These are phyloP conservation scores for Bombyx huttoni DNA, from an alignment of 2,888 invertebrate genomes.

Conservation along the genomic window DNA sequence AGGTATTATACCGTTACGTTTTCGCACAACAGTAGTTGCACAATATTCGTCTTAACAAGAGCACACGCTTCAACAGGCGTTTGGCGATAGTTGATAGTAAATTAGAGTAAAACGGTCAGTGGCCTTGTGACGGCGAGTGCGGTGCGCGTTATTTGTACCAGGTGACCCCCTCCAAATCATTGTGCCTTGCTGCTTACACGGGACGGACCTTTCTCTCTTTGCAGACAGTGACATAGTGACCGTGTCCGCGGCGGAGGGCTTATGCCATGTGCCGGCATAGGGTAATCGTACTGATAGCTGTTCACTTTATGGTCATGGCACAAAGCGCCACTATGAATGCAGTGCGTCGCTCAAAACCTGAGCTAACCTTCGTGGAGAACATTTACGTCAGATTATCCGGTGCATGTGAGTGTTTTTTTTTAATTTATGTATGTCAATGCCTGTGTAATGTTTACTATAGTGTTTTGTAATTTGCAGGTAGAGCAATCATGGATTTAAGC, in stretches of 20 bases:
- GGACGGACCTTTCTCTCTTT: conserved; percentile 55
- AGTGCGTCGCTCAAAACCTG: conserved; percentile 14
- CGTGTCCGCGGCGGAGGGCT: conserved; percentile 50
- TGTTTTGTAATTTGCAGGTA: conserved; percentile 34
- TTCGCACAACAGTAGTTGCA: not conserved
- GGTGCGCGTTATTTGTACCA: conserved; percentile 36
- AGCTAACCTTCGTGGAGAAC: conserved; percentile 52
- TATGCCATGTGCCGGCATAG: conserved; percentile 47
- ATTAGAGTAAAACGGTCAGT: conserved; percentile 16
- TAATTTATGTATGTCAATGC: conserved; percentile 61
- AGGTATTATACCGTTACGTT: too few species aligned
- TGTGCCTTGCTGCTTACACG: conserved; percentile 20
- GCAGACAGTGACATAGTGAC: conserved; percentile 62
- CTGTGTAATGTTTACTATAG: not conserved
- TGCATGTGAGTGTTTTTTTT: conserved; percentile 47
- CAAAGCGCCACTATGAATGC: conserved; percentile 16
- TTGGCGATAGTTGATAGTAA: conserved; percentile 2
- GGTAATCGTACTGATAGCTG: conserved; percentile 25
- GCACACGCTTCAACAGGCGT: conserved; percentile 1
- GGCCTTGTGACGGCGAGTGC: conserved; percentile 27
- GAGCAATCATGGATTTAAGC: conserved; percentile 55
- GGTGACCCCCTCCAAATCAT: conserved; percentile 46
- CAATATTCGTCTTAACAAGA: not conserved
- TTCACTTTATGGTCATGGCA: conserved; percentile 17
- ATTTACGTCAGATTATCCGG: conserved; percentile 53